Evolutionary conservation across 1,140 invertebrate species (phyloP).

Genomic region (Brachystomella parvula): DNA sequence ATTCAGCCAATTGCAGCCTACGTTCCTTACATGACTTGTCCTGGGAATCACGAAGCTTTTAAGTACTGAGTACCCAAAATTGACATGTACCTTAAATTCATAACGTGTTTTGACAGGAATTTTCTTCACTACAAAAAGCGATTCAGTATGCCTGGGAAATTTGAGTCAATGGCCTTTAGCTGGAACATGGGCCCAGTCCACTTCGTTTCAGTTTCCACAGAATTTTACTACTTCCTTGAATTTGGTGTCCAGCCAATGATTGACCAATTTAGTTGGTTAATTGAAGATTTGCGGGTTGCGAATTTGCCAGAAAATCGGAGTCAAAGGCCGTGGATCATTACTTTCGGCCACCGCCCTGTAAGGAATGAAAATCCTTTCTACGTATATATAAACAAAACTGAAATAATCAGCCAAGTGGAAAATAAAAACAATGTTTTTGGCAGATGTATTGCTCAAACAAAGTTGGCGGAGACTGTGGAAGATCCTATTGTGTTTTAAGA

Average conservation of each 20-base stretch:
- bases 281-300: slow-evolving; percentile 64
- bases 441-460: neutral
- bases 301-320: slow-evolving; percentile 52
- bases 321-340: slow-evolving; percentile 81
- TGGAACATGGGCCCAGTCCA: slow-evolving; percentile 87
- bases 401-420: neutral
- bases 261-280: slow-evolving; percentile 84
- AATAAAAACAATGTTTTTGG: no score
- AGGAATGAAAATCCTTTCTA: slow-evolving; percentile 87
- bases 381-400: slow-evolving; percentile 67
- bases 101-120: slow-evolving; percentile 83
- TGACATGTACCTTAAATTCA: slow-evolving; percentile 82
- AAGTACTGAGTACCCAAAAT: slow-evolving; percentile 83
- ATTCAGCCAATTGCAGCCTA: slow-evolving; percentile 76
- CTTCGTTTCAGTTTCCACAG: slow-evolving; percentile 83
- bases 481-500: slow-evolving; percentile 22
- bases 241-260: slow-evolving; percentile 75
- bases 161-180: slow-evolving; percentile 73
- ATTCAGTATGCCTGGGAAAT: slow-evolving; percentile 75
- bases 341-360: slow-evolving; percentile 89
- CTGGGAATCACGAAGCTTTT: slow-evolving; percentile 78
- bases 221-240: slow-evolving; percentile 86
- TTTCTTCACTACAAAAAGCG: slow-evolving; percentile 75
- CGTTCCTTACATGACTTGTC: slow-evolving; percentile 83
- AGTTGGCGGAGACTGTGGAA: neutral